A percentile compares a stretch with the other conserved stretches of the same genome.
phyloP scores from a whole-genome alignment of 2,888 invertebrate genomes.

The Drosophila cognata region DNA sequence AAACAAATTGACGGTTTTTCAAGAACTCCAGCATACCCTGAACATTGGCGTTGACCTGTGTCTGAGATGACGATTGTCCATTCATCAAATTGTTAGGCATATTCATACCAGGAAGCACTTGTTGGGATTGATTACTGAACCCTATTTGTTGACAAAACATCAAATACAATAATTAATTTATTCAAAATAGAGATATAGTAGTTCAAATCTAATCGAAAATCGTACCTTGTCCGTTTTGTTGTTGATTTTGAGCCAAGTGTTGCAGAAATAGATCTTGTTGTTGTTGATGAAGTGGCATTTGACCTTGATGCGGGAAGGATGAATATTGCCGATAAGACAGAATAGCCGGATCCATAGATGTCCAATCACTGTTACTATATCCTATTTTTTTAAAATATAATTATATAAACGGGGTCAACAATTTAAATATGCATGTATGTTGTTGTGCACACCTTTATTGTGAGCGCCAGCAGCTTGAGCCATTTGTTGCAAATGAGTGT shows the following conservation, averaged over 20 bases:
- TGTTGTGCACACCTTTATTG: constrained; percentile 58
- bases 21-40: constrained; percentile 84
- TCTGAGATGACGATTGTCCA: constrained; percentile 81
- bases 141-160: constrained; percentile 53
- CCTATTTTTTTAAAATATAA: constrained; percentile 76
- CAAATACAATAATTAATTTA: background rate
- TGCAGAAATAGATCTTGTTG: constrained; percentile 84
- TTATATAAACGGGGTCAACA: background rate
- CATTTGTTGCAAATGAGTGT: constrained; percentile 77
- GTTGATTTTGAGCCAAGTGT: constrained; percentile 80
- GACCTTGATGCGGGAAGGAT: constrained; percentile 83
- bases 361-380: constrained; percentile 91
- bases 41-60: constrained; percentile 83
- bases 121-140: constrained; percentile 78
- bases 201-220: background rate
- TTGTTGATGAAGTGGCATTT: constrained; percentile 78
- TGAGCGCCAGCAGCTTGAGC: constrained; percentile 72
- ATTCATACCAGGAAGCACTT: constrained; percentile 78
- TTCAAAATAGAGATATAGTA: background rate
- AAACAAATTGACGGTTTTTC: constrained; percentile 82
- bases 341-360: constrained; percentile 96
- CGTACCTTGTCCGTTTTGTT: constrained; percentile 78
- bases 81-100: constrained; percentile 82
- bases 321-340: constrained; percentile 85
- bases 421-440: background rate